These are phyloP conservation scores for Bergia sp. DNA, from an alignment of 92 coral and sea anemone species.

Conservation along the genomic window DNA sequence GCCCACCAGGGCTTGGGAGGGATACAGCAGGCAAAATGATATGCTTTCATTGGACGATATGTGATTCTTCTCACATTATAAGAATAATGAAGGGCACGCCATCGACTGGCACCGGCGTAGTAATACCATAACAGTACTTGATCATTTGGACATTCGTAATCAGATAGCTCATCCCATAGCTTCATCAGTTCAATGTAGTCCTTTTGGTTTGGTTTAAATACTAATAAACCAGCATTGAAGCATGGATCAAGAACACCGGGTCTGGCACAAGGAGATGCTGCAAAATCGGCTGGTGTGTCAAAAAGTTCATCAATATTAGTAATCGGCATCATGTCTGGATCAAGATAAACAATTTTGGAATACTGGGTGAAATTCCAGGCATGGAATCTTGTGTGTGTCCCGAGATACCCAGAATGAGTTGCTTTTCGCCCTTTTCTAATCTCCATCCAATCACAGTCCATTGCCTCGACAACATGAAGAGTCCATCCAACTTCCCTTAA, in stretches of 20 bases:
- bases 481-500: conserved; percentile 78
- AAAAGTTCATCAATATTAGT: conserved; percentile 89
- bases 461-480: conserved; percentile 66
- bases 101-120: conserved; percentile 63
- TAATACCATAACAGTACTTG: conserved; percentile 78
- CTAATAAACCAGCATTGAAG: conserved; percentile 89
- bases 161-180: conserved; percentile 59
- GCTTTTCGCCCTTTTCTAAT: conserved; percentile 45
- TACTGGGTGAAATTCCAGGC: conserved; percentile 89
- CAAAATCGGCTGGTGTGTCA: conserved; percentile 78
- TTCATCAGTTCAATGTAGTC: conserved; percentile 57
- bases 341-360: conserved; percentile 81
- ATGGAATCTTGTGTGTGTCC: conserved; percentile 92
- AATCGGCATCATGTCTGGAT: conserved; percentile 90
- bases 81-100: conserved; percentile 56
- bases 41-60: conserved; percentile 75
- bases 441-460: conserved; percentile 95
- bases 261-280: conserved; percentile 79
- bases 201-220: conserved; percentile 66
- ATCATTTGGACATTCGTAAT: conserved; percentile 71
- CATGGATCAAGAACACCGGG: conserved; percentile 93
- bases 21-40: conserved; percentile 74
- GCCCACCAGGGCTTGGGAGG: conserved; percentile 84
- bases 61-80: conserved; percentile 64
- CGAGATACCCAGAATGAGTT: conserved; percentile 63